Evolutionary conservation across 2,113 vertebrate genomes (phyloP).

Genomic region (Cnemophilus loriae): DNA sequence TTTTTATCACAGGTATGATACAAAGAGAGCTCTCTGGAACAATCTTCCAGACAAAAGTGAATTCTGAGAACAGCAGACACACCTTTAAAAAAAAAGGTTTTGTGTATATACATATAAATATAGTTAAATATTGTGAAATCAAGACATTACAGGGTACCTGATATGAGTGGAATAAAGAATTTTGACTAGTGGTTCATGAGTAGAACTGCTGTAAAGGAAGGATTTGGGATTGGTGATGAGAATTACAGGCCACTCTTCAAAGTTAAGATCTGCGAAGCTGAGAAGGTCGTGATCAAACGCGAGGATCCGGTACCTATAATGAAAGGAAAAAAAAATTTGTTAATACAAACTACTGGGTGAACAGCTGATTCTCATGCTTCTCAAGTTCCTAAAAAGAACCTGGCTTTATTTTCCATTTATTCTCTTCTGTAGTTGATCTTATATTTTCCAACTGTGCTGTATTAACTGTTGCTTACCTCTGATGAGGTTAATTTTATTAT

Average conservation of each 20-base stretch:
- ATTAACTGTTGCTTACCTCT: neutral
- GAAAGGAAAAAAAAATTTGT: neutral
- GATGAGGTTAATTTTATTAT: neutral
- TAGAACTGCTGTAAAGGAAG: slow-evolving; percentile 83
- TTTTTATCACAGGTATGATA: neutral
- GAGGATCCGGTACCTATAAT: slow-evolving; percentile 86
- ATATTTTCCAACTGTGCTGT: neutral
- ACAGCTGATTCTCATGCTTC: neutral
- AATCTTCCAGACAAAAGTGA: neutral
- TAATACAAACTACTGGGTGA: neutral
- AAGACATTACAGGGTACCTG: slow-evolving; percentile 73
- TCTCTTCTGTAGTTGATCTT: neutral
- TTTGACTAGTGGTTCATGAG: slow-evolving; percentile 83
- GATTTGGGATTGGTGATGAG: slow-evolving; percentile 97
- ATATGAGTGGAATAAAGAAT: slow-evolving; percentile 89
- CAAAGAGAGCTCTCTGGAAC: neutral
- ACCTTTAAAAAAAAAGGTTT: fast-evolving
- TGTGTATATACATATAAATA: neutral
- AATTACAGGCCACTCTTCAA: slow-evolving; percentile 89
- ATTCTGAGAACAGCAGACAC: neutral
- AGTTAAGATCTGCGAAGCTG: slow-evolving; percentile 88
- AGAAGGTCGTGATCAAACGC: slow-evolving; percentile 93
- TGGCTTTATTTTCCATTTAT: neutral
- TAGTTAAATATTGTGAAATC: neutral
- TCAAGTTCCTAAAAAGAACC: neutral